These are phyloP conservation scores for Centropus unirufus DNA, from an alignment of 2,113 vertebrate genomes.

Conservation along the genomic window DNA sequence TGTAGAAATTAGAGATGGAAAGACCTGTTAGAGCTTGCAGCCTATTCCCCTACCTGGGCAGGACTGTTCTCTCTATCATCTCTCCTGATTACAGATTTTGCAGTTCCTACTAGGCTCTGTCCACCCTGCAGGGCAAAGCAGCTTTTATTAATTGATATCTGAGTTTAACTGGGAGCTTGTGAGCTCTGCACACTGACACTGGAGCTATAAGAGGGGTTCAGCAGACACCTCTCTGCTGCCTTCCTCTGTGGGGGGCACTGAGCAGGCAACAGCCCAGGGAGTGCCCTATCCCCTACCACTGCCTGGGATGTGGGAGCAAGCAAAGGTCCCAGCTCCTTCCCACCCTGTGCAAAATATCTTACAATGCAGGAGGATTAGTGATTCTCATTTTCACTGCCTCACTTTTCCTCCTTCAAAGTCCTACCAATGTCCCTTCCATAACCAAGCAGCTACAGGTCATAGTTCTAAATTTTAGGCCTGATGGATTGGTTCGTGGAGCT, in stretches of 20 bases:
- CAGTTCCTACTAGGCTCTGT: neutral
- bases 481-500: conserved; percentile 33
- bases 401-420: conserved; percentile 1
- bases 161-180: neutral
- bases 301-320: neutral
- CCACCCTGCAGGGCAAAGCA: neutral
- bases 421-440: neutral
- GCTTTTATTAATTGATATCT: neutral
- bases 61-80: neutral
- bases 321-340: neutral
- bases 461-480: conserved; percentile 29
- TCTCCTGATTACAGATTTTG: neutral
- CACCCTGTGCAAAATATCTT: conserved; percentile 38
- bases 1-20: neutral
- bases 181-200: neutral
- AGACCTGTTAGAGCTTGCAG: neutral
- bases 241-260: rapidly evolving
- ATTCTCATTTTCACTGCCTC: conserved; percentile 42
- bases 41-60: neutral
- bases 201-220: neutral
- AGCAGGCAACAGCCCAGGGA: neutral
- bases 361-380: conserved; percentile 24
- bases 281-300: rapidly evolving
- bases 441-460: conserved; percentile 40
- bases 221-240: neutral